phyloP scores from a whole-genome alignment of 2,888 invertebrate species.

The Himalopsyche kuldschensis region DNA sequence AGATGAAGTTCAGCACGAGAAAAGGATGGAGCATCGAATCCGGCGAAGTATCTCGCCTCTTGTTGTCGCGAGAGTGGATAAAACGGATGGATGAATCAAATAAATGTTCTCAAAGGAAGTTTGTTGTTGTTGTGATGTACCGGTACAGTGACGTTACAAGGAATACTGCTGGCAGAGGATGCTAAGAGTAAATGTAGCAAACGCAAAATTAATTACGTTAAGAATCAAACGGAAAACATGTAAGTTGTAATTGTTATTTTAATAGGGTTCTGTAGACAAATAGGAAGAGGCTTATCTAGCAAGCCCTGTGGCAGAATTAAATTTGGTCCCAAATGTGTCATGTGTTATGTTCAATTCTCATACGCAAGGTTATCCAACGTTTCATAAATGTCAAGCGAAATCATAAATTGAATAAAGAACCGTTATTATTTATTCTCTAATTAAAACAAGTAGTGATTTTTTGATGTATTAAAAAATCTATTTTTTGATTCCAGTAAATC shows the following conservation, averaged over 20 bases:
- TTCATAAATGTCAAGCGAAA: too few relatives aligned
- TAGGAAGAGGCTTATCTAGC: too few relatives aligned
- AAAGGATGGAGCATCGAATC: not conserved
- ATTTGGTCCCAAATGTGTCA: too few relatives aligned
- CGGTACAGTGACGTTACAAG: not conserved
- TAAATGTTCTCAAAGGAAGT: slow-evolving; percentile 37
- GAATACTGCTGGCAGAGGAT: not conserved
- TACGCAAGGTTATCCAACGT: too few relatives aligned
- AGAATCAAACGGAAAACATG: not conserved
- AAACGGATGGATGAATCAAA: slow-evolving; percentile 39
- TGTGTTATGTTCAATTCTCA: too few relatives aligned
- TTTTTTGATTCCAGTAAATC: too few relatives aligned
- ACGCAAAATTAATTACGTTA: not conserved
- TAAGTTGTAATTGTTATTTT: not conserved
- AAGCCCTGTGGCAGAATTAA: too few relatives aligned
- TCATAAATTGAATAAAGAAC: too few relatives aligned
- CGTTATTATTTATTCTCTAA: too few relatives aligned
- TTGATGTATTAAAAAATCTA: too few relatives aligned
- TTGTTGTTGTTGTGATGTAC: slow-evolving; percentile 33
- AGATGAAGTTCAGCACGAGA: not conserved
- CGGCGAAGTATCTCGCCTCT: slow-evolving; percentile 14
- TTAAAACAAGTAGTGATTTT: too few relatives aligned
- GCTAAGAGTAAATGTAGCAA: not conserved
- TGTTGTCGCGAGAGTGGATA: slow-evolving; percentile 34
- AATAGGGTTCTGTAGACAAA: too few relatives aligned